phyloP scores from a whole-genome alignment of 2,888 invertebrate species.

The Tenthredo scrophulariae region DNA sequence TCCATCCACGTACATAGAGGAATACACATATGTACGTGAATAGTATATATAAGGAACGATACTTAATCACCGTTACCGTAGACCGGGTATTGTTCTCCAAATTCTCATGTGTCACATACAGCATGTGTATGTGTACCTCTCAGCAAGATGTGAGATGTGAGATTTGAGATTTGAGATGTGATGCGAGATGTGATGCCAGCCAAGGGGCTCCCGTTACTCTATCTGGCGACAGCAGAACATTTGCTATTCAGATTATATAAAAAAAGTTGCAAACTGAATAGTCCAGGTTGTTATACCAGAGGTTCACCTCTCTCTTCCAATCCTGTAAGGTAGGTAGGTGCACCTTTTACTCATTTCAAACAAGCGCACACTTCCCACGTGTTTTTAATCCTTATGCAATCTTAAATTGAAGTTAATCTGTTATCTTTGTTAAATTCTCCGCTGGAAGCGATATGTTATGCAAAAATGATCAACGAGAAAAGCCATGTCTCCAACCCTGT shows the following conservation, averaged over 20 bases:
- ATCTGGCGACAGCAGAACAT: background rate
- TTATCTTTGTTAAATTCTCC: background rate
- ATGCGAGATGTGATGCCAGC: conserved; percentile 1
- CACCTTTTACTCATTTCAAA: background rate
- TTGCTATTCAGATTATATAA: background rate
- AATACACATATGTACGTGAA: background rate
- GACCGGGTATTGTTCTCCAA: conserved; percentile 43
- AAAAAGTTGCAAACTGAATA: conserved; percentile 7
- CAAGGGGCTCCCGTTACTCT: conserved; percentile 10
- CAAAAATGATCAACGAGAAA: background rate
- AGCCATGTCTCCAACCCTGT: background rate
- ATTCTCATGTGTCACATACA: conserved; percentile 46
- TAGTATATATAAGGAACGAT: conserved; percentile 22
- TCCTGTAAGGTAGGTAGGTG: background rate
- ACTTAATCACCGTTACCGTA: conserved; percentile 39
- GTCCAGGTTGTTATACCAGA: background rate
- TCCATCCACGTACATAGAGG: background rate
- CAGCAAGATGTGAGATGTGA: background rate
- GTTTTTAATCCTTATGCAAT: background rate
- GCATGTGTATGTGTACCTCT: background rate
- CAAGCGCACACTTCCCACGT: background rate
- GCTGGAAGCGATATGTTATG: background rate
- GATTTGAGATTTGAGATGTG: background rate
- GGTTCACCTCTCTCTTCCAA: conserved; percentile 10
- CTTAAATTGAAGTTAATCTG: background rate